Base-by-base conservation (phyloP, 2,888 invertebrate genomes). In the Hemithea aestivaria region DNA sequence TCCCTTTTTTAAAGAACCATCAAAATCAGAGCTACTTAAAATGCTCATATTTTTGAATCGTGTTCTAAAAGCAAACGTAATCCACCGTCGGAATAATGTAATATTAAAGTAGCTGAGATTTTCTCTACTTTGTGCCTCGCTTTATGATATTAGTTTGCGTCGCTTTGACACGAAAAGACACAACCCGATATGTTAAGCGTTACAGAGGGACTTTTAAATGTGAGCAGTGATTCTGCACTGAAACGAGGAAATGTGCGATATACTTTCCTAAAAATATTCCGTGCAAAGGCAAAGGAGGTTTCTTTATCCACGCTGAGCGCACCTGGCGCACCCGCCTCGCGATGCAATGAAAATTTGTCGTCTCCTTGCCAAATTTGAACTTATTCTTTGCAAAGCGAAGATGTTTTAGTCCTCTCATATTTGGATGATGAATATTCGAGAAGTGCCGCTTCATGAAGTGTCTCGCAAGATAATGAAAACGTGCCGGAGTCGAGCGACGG, bases 291-390 rank as follows among this genome's bases (percentile, higher is more conserved):
- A 59, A 52, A 57, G 56, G 53, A 58, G 63, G 56, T 68, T 71
- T 68, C 74, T 67, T 74, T 75, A 78, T 76, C 74, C 73, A 69
- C 66, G 62, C 59, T 60, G 45, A 50, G 73, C 62, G 62, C 79
- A 77, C 78, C 77, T 79, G 79, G 42, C 41, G 31, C 35, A 24
- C 64, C 57, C 54, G 51, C 53, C 57, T 58, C 51, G 51, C 57
- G 61, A 60, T 71, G 73, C 75, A 71, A 77, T 73, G 76, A 77
- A 72, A 79, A 81, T 78, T 73, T 76, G 74, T 76, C 73, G 72
- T 71, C 69, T 65, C 62, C 70, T 70, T 67, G 69, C 71, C 73
- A 73, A 79, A 79, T 75, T 74, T 73, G 62, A 69, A 72, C 67
- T 68, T 73, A 72, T 74, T 73, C 68, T 66, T 62, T 58, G 62